Evolutionary conservation across 2,888 invertebrate genomes (phyloP), one percentile per base, ranked within the genome.

Genomic region (Microctonus brassicae): DNA sequence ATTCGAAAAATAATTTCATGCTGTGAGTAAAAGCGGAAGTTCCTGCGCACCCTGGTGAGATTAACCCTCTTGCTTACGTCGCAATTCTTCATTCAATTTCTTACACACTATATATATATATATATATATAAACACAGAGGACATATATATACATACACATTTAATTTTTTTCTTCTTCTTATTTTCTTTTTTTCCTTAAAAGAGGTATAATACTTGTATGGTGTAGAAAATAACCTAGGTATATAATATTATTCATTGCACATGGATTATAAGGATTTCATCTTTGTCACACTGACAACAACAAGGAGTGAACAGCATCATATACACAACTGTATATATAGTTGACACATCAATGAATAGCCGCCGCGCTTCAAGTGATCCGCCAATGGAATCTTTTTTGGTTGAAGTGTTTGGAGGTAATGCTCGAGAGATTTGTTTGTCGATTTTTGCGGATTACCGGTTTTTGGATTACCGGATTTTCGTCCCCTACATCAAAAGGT

Each of bases 391-490:
- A 6, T 33, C 58, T 47, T 47, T 47, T 47, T 17, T 7, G n/a
- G 47, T 47, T 33, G 58, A 9, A 58, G 58, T 29, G 58, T 20
- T 17, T 29, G n/a, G 13, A 26, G 24, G 5, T 24, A 39, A 55
- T 39, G 20, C 36, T 65, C 39, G 36, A 73, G 58, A 75, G 76
- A 76, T 77, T 76, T 75, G 75, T 77, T 76, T 77, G 77, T 75
- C 76, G 73, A 73, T 77, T 75, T 66, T 66, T 72, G 63, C 61
- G 74, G 75, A 77, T 76, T 77, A 77, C 73, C 58, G 74, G 73
- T 71, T 74, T 70, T 70, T 67, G 73, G 72, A 76, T 77, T 73
- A 81, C 80, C 74, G 77, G 76, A 75, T 75, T 75, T 70, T 74
- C 58, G 33, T 20, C 58, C 33, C 34, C 58, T 58, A n/a, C 69